These are phyloP conservation scores for Aleiodes testaceus DNA, from an alignment of 2,888 invertebrate species.

Conservation along the genomic window DNA sequence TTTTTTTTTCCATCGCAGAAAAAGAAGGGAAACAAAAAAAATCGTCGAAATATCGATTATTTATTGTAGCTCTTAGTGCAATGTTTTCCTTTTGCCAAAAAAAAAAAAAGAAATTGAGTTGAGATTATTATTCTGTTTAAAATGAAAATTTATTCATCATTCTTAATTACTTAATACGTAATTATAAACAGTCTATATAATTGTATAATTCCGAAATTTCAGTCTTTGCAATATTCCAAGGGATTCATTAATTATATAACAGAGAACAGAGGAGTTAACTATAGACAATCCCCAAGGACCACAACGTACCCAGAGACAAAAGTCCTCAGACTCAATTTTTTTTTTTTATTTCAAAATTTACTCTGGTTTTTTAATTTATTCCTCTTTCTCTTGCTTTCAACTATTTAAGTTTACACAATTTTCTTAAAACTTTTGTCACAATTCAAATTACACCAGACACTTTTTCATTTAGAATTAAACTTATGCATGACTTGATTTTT, in stretches of 20 bases:
- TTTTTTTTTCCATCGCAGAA: background rate
- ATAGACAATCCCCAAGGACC: slow-evolving; percentile 1
- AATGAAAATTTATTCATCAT: too few relatives aligned
- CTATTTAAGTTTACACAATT: slow-evolving; percentile 22
- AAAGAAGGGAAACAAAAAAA: slow-evolving; percentile 16
- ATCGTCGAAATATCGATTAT: background rate
- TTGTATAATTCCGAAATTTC: background rate
- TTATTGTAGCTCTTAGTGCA: too few relatives aligned
- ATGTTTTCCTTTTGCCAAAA: too few relatives aligned
- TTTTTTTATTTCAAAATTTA: too few relatives aligned
- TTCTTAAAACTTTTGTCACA: slow-evolving; percentile 19
- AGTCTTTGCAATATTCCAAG: slow-evolving; percentile 6
- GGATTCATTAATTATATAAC: slow-evolving; percentile 6
- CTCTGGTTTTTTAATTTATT: background rate
- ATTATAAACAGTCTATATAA: too few relatives aligned
- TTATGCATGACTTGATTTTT: slow-evolving; percentile 21
- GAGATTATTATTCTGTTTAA: too few relatives aligned
- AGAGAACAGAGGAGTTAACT: background rate
- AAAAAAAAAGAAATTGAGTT: too few relatives aligned
- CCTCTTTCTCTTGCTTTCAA: background rate
- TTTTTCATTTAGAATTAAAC: background rate
- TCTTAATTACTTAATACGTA: too few relatives aligned
- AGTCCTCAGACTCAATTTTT: background rate
- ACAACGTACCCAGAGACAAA: background rate
- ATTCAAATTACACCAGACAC: slow-evolving; percentile 3